Percentiles rank a stretch among this genome's conserved stretches.
phyloP scores from a whole-genome alignment of 2,113 vertebrate species.

The Ploceus nigricollis region DNA sequence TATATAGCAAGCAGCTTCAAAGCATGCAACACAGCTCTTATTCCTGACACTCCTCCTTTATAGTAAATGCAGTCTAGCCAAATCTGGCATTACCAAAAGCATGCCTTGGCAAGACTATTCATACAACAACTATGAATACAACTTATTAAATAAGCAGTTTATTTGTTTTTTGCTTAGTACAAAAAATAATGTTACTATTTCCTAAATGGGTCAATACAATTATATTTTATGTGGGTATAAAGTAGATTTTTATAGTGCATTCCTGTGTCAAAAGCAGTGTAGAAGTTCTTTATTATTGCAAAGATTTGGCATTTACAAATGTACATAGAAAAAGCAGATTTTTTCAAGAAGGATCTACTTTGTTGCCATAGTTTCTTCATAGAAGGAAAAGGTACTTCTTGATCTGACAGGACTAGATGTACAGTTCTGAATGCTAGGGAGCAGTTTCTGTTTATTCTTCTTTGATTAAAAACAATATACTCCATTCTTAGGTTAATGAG shows the following conservation, averaged over 20 bases:
- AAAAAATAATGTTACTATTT: not conserved
- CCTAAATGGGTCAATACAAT: not conserved
- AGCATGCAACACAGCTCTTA: not conserved
- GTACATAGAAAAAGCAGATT: not conserved
- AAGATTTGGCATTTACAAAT: not conserved
- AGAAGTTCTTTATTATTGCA: not conserved
- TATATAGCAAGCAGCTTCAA: not conserved
- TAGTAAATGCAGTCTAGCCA: not conserved
- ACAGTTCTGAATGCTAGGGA: not conserved
- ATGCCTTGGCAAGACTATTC: not conserved
- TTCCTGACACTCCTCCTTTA: not conserved
- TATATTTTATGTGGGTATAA: not conserved
- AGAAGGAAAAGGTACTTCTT: not conserved
- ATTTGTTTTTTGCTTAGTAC: not conserved
- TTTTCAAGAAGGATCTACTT: not conserved
- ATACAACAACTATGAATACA: not conserved
- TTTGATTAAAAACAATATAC: not conserved
- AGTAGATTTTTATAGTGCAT: not conserved
- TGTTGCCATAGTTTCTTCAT: not conserved
- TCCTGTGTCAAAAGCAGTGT: not conserved
- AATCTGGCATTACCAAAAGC: not conserved
- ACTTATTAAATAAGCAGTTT: constrained; percentile 7
- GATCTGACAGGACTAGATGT: not conserved
- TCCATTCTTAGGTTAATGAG: not conserved
- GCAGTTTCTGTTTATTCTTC: not conserved